Percentiles rank a stretch among this genome's conserved stretches.
Conservation (phyloP, 2,797 vertebrate species). For the Pseudochirops cupreus region DNA sequence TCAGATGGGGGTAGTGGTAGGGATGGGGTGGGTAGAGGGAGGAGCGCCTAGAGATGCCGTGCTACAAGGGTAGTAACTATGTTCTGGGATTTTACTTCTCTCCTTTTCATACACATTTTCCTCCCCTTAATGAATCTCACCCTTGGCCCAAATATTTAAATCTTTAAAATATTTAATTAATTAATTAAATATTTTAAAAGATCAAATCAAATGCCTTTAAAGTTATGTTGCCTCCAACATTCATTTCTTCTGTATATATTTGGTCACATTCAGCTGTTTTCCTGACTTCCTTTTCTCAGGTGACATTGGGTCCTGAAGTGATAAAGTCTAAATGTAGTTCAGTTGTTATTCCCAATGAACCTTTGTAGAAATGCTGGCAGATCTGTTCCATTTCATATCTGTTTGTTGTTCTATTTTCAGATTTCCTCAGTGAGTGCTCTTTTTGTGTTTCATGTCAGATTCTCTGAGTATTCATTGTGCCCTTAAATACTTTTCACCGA, state of each 20-base stretch:
- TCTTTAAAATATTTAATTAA: too few species aligned
- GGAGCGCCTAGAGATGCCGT: neutral
- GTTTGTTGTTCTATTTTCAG: neutral
- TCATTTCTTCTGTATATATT: neutral
- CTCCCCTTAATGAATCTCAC: neutral
- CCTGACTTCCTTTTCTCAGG: neutral
- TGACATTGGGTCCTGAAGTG: neutral
- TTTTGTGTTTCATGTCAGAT: neutral
- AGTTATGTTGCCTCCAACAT: neutral
- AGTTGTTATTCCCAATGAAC: neutral
- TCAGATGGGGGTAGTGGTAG: neutral
- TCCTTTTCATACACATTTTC: neutral
- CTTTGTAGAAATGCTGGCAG: neutral
- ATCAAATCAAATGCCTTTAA: too few species aligned
- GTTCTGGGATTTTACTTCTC: conserved; percentile 11
- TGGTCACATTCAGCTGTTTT: neutral
- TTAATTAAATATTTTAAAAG: too few species aligned
- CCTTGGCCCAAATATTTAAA: neutral
- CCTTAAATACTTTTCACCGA: neutral
- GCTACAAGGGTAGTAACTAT: neutral
- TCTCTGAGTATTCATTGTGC: neutral
- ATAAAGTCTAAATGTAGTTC: neutral
- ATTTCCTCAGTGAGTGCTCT: neutral
- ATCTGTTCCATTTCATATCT: neutral
- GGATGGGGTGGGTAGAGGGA: neutral